Evolutionary conservation across 1,140 invertebrate genomes (phyloP).

Genomic region (Nautilus pompilius): DNA sequence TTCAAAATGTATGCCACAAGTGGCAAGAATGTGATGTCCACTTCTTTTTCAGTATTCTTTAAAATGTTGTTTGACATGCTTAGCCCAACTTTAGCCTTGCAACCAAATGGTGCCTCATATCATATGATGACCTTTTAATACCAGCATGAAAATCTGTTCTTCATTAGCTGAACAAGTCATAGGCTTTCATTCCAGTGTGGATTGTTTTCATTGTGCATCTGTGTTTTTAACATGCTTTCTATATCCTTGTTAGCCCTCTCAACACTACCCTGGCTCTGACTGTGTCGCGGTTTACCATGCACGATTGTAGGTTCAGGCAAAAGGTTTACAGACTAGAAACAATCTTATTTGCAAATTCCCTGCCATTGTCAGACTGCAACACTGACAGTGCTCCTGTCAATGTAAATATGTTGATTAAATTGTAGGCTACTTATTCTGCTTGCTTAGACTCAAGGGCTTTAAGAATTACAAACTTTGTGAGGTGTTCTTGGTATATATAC

Average conservation of each 20-base stretch:
- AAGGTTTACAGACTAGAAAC: neutral
- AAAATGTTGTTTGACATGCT: too few species aligned
- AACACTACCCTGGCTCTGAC: slow-evolving; percentile 26
- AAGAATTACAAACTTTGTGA: neutral
- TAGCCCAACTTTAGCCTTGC: too few species aligned
- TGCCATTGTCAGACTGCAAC: neutral
- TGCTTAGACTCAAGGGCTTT: neutral
- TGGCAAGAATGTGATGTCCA: too few species aligned
- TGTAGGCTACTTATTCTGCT: neutral
- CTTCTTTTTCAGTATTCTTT: too few species aligned
- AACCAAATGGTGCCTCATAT: too few species aligned
- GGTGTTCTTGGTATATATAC: neutral
- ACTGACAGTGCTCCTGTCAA: neutral
- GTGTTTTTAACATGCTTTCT: slow-evolving; percentile 20
- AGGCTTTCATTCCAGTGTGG: too few species aligned
- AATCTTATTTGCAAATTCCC: neutral
- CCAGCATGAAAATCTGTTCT: too few species aligned
- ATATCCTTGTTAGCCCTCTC: slow-evolving; percentile 27
- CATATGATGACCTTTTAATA: too few species aligned
- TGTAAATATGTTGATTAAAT: neutral
- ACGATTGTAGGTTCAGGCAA: slow-evolving; percentile 22
- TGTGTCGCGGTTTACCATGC: slow-evolving; percentile 27
- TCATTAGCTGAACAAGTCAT: too few species aligned
- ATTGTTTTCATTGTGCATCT: slow-evolving; percentile 17
- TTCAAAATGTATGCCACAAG: too few species aligned